phyloP scores from a whole-genome alignment of 1,140 invertebrate species.

The Ditylenchus dipsaci region DNA sequence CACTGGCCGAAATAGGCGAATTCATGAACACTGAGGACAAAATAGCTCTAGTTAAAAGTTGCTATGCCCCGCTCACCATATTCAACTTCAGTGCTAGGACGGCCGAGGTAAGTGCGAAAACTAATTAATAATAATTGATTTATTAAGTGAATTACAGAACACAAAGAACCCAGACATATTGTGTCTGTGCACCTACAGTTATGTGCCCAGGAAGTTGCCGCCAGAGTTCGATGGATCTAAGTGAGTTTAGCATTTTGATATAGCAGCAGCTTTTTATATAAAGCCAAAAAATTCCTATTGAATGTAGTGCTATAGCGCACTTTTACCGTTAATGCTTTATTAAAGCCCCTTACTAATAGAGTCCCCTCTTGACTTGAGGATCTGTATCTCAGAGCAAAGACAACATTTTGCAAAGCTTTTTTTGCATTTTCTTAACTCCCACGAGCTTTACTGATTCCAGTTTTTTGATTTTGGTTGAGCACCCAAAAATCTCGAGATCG shows the following conservation, averaged over 20 bases:
- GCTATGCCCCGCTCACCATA: constrained; percentile 55
- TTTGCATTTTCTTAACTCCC: too few relatives aligned
- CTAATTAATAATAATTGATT: not conserved
- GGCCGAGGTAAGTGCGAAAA: not conserved
- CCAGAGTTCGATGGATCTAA: constrained; percentile 54
- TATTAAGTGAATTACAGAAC: constrained; percentile 42
- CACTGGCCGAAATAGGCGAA: constrained; percentile 50
- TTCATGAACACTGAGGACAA: constrained; percentile 55
- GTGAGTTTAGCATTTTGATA: constrained; percentile 29
- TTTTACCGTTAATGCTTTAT: too few relatives aligned
- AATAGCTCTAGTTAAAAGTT: constrained; percentile 50
- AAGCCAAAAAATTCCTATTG: constrained; percentile 1
- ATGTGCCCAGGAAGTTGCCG: constrained; percentile 52
- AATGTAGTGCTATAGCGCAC: too few relatives aligned
- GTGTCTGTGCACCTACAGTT: constrained; percentile 51
- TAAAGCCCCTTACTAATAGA: too few relatives aligned
- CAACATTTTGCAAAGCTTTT: too few relatives aligned
- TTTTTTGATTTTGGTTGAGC: too few relatives aligned
- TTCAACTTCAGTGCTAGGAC: constrained; percentile 58
- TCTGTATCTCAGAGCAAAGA: too few relatives aligned
- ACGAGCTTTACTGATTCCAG: too few relatives aligned
- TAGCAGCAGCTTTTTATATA: not conserved
- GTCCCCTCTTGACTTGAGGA: too few relatives aligned
- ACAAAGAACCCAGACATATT: constrained; percentile 57
- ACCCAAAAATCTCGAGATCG: too few relatives aligned